These are phyloP conservation scores for Cliona cf. orientalis DNA, from an alignment of 37 sponge, comb jelly and placozoan species.

Conservation along the genomic window DNA sequence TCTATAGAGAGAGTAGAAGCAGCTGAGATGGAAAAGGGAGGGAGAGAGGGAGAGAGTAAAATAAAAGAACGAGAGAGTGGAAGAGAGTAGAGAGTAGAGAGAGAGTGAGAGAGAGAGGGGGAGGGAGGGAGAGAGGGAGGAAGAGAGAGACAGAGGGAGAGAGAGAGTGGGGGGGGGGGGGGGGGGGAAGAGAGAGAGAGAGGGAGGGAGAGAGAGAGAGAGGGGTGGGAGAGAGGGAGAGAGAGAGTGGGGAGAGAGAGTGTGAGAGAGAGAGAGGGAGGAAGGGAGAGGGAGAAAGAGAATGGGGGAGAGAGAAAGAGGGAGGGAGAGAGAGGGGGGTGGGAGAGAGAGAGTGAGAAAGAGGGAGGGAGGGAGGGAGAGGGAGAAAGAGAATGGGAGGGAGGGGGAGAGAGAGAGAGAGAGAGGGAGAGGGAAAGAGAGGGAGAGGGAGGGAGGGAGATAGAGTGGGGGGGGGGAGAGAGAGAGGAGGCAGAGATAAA, in stretches of 20 bases:
- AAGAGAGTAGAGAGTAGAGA: background rate
- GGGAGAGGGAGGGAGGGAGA: slow-evolving; percentile 25
- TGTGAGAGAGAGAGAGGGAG: slow-evolving; percentile 23
- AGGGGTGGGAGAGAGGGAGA: background rate
- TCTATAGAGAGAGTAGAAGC: background rate
- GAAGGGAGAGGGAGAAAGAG: slow-evolving; percentile 15
- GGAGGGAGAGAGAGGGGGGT: background rate
- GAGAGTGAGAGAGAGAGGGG: background rate
- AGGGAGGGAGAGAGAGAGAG: slow-evolving; percentile 8
- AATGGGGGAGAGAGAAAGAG: slow-evolving; percentile 23
- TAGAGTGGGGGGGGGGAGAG: slow-evolving; percentile 4
- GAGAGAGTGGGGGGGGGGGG: background rate
- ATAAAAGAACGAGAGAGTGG: too few species aligned
- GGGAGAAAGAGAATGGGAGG: background rate
- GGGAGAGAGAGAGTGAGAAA: slow-evolving; percentile 12
- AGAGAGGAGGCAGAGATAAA: slow-evolving; percentile 8
- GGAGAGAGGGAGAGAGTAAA: slow-evolving; percentile 5
- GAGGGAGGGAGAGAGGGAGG: background rate
- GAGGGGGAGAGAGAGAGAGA: slow-evolving; percentile 26
- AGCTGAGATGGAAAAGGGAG: background rate
- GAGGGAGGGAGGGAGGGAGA: background rate
- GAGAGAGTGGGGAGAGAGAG: background rate
- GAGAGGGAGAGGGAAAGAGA: slow-evolving; percentile 20
- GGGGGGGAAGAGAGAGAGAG: background rate
- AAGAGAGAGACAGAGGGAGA: background rate